Base-by-base conservation (phyloP, 2,888 invertebrate species). In the Miltochrista miniata region DNA sequence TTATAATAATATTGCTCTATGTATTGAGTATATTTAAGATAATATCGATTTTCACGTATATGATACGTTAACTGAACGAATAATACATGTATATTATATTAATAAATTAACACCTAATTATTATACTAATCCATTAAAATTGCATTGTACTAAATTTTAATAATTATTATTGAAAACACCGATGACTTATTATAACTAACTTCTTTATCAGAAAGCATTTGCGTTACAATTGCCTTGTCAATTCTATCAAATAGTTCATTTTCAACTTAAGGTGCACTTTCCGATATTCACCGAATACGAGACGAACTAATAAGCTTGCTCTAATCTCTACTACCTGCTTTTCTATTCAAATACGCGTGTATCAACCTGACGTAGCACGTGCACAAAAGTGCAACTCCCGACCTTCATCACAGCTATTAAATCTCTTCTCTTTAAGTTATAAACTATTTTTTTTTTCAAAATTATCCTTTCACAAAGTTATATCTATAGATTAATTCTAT, bases 321-420 rank as follows among this genome's bases (percentile, higher is more conserved):
- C 73, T 70, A 72, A 29, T 58, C 63, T 66, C 65, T 63, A 68
- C 76, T 75, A 65, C 65, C 64, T 64, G 70, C 67, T 56, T 60
- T 52, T 51, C 59, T 72, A 72, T 72, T 61, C 79, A 76, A 43
- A 57, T 55, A 56, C 58, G 58, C 68, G 54, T 54, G 49, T 54
- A 56, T 55, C 56, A 45, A 67, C 36, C 61, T 67, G 80, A 83
- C 83, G 77, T 79, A 82, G 79, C 81, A 63, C 68, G 52, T 61
- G 87, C 87, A 91, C 90, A 89, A 90, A 89, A 90, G 87, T 90
- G 88, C 88, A 58, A 67, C 68, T 68, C 68, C 83, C 66, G 78
- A 74, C 79, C 72, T 82, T 79, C 86, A 92, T 92, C 92, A 92
- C 92, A 92, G 91, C 91, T 90, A 89, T 85, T 82, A 80, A 82